Base-by-base conservation (phyloP, 2,797 vertebrate species). In the Zalophus californianus region DNA sequence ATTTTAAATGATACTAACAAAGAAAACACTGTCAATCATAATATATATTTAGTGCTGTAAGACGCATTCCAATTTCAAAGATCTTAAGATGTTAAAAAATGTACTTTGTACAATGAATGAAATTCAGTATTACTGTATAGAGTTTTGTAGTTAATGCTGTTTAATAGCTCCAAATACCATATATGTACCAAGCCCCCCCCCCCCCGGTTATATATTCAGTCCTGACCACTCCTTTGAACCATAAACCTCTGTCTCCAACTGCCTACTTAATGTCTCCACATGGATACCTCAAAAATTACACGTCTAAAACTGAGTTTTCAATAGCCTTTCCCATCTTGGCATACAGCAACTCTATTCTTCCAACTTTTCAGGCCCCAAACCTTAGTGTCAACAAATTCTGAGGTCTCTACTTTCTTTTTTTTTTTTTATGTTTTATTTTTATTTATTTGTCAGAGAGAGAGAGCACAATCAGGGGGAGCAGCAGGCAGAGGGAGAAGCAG, bases 1-100 rank as follows among this genome's bases (percentile, higher is more conserved):
- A 13, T 93, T 93, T 96, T 83, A 95, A 84, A 78, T 82, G 38
- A 62, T 48, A 90, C 50, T 75, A 91, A 87, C 50, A 87, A 92
- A 72, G 68, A 91, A 91, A 91, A 89, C 35, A 29, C 62, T 89
- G 64, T 35, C 80, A 64, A 38, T 94, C 70, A 75, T 84, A 92
- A 88, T 41, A 58, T 68, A 12, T 83, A 64, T 32, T 93, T 35
- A 86, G 29, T 86, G 68, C 78, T 84, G 50, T 58, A 78, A 95
- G 60, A 86, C 32, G 10, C 35, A 64, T 79, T 85, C 58, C 44
- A 56, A 35, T 94, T 84, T 80, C n/a, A 92, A 95, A 94, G n/a
- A 60, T 70, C 7, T 18, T 56, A 72, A 80, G 21, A 27, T 62
- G 21, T 86, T 15, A 94, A 84, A 88, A 21, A 93, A 86, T 66